Evolutionary conservation across 2,113 vertebrate species (phyloP).

Genomic region (Tonatia bakeri): DNA sequence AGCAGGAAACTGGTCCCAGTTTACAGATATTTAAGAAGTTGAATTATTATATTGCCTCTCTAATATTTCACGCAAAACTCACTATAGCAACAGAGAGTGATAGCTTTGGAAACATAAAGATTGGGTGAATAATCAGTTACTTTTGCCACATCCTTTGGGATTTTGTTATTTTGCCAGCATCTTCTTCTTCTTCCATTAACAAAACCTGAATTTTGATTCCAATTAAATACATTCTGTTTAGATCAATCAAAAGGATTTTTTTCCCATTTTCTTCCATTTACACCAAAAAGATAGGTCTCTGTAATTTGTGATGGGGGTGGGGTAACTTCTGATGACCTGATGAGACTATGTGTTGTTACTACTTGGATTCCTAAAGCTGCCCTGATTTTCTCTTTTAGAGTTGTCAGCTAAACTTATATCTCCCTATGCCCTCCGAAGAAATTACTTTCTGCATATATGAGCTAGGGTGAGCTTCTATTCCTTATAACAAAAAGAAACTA

Average conservation of each 20-base stretch:
- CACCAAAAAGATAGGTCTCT: not conserved
- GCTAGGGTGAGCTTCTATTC: not conserved
- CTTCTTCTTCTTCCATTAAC: not conserved
- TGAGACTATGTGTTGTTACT: not conserved
- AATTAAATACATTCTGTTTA: not conserved
- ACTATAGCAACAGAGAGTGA: not conserved
- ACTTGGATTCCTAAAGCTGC: not conserved
- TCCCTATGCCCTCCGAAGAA: not conserved
- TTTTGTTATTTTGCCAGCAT: not conserved
- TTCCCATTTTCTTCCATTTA: not conserved
- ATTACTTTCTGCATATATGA: not conserved
- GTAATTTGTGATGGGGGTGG: not conserved
- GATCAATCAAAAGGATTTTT: not conserved
- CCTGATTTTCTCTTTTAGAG: not conserved
- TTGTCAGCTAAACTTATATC: not conserved
- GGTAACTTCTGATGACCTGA: not conserved
- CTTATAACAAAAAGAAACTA: not conserved
- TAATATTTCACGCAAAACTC: not conserved
- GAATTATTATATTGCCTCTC: not conserved
- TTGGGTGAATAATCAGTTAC: not conserved
- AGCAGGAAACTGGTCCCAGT: not conserved
- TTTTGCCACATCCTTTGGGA: not conserved
- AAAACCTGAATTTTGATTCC: not conserved
- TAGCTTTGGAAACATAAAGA: not conserved
- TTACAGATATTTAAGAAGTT: not conserved